Base-by-base conservation (phyloP, 2,888 invertebrate species). In the Dione juno region DNA sequence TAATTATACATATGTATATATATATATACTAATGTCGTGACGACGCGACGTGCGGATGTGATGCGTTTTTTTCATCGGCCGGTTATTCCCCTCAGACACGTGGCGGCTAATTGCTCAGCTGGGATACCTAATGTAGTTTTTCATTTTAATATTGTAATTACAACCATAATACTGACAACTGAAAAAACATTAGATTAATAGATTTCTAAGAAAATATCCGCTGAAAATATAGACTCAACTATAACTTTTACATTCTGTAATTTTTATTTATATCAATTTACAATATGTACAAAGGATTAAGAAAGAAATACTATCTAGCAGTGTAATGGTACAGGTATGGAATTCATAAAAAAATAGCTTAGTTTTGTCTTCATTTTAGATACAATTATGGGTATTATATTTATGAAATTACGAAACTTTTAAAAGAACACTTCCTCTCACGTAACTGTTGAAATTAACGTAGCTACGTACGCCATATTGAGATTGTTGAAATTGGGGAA, bases 101-200 rank as follows among this genome's bases (percentile, higher is more conserved):
- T 89, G 84, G 82, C 78, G 84, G 86, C 89, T 93, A 93, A 93
- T 93, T 92, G 87, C 90, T 88, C 92, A 93, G 92, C 92, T 93
- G 92, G 86, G 89, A 78, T 80, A 82, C 83, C 82, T 81, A 87
- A 87, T 79, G 80, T 85, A 85, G 86, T 87, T 87, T 87, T 86
- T 87, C 86, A 88, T 87, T 89, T 70, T 61, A 67, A 74, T 72
- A 67, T 75, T 70, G 45, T 69, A 69, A 50, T 54, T 50, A 58
- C 11, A 52, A 61, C 13, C 10, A 54, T 66, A 19, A 58, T 40
- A 64, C 63, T 3, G 41, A 58, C 7, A 54, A 53, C 43, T 50
- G 52, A 10, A 35, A 10, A 35, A 7, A 53, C 21, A 35, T n/a
- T 35, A 48, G 1, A 37, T 50, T 50, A 16, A 50, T 50, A 11